Percentiles rank a stretch among this genome's conserved stretches.
These are phyloP conservation scores for Drosophila prostipennis DNA, from an alignment of 2,888 invertebrate species.

Conservation along the genomic window DNA sequence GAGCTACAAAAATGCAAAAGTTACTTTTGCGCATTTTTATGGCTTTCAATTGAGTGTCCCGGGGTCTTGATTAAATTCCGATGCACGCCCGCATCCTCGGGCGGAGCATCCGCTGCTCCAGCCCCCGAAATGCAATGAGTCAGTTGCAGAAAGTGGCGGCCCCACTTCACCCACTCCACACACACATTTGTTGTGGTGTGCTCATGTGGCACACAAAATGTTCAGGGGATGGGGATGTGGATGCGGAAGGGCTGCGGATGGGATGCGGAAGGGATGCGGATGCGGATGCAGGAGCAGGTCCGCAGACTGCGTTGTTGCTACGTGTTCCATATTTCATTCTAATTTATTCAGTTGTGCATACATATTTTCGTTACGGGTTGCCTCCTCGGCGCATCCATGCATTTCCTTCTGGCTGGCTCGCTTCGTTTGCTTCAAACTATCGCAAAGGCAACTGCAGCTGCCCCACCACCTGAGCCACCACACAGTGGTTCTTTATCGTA, in stretches of 20 bases:
- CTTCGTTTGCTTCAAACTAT: constrained; percentile 76
- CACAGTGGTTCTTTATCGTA: constrained; percentile 10
- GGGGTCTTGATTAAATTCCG: constrained; percentile 71
- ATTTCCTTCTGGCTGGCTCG: constrained; percentile 78
- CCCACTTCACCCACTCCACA: constrained; percentile 22
- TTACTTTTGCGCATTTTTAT: constrained; percentile 54
- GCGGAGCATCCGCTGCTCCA: constrained; percentile 15
- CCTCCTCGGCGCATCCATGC: constrained; percentile 77
- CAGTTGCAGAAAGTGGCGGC: constrained; percentile 56
- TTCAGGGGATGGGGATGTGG: constrained; percentile 25
- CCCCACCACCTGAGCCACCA: constrained; percentile 27
- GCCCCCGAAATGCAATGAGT: constrained; percentile 57
- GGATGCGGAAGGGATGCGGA: constrained; percentile 5
- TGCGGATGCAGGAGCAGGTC: constrained; percentile 19
- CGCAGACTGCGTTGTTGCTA: constrained; percentile 56
- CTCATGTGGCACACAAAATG: constrained; percentile 47
- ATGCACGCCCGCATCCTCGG: constrained; percentile 48
- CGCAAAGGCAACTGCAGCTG: constrained; percentile 61
- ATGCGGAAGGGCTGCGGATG: constrained; percentile 5
- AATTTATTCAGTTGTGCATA: constrained; percentile 79
- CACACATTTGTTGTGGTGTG: constrained; percentile 65
- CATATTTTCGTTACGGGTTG: constrained; percentile 78
- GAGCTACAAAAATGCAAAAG: constrained; percentile 20
- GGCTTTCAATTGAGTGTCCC: constrained; percentile 51
- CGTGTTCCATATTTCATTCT: constrained; percentile 79